phyloP scores from a whole-genome alignment of 2,888 invertebrate genomes.

The Stenodera caucasica region DNA sequence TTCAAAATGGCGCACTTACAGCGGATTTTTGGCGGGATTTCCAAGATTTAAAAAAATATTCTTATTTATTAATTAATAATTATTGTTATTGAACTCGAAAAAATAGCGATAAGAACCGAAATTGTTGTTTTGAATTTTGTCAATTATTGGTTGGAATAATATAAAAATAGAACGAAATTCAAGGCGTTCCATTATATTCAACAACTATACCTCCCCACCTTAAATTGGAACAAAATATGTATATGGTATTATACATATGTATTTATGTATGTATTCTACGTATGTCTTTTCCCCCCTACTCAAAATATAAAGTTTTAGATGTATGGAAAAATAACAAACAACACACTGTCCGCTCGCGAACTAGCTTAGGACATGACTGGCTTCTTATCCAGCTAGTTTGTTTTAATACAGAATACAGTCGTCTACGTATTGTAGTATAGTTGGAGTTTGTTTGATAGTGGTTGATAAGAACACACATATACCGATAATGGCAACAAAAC shows the following conservation, averaged over 20 bases:
- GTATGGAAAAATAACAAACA: slow-evolving; percentile 3
- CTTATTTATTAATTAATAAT: no score
- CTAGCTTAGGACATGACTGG: slow-evolving; percentile 25
- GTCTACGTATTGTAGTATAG: slow-evolving; percentile 14
- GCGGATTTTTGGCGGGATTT: not conserved
- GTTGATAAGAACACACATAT: slow-evolving; percentile 40
- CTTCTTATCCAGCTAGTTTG: not conserved
- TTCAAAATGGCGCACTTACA: not conserved
- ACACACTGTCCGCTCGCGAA: slow-evolving; percentile 25
- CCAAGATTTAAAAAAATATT: no score
- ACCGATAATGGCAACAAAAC: slow-evolving; percentile 52
- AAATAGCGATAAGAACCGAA: no score
- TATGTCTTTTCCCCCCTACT: not conserved
- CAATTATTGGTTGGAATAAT: not conserved
- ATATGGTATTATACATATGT: not conserved
- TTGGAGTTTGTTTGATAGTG: slow-evolving; percentile 43
- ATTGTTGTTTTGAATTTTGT: not conserved
- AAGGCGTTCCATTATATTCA: slow-evolving; percentile 44
- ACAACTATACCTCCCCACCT: slow-evolving; percentile 33
- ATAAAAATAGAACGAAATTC: slow-evolving; percentile 37
- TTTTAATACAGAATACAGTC: slow-evolving; percentile 17
- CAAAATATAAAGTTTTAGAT: slow-evolving; percentile 1
- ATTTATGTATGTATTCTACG: not conserved
- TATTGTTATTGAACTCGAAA: no score
- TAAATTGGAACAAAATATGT: slow-evolving; percentile 11